Evolutionary conservation across 2,797 vertebrate species (phyloP).

Genomic region (Chromis chromis): DNA sequence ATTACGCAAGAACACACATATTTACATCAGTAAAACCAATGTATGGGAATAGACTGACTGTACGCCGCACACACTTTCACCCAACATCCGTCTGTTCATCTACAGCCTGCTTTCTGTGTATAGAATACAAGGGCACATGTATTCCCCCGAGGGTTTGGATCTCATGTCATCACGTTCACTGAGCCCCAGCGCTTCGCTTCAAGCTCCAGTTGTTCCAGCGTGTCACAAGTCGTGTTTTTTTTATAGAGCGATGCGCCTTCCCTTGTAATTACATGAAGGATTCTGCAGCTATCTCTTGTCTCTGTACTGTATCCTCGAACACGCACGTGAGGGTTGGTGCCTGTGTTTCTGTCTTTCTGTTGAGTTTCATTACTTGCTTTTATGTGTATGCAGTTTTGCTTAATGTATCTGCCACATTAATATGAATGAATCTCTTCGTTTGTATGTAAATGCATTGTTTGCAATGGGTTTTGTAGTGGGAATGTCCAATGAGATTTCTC

Average conservation of each 20-base stretch:
- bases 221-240: conserved; percentile 46
- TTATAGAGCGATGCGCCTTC: conserved; percentile 18
- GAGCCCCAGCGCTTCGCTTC: conserved; percentile 46
- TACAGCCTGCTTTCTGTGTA: conserved; percentile 33
- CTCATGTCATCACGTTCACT: conserved; percentile 56
- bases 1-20: conserved; percentile 4
- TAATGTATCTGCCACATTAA: not conserved
- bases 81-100: conserved; percentile 39
- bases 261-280: conserved; percentile 42
- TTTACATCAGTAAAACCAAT: not conserved
- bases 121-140: conserved; percentile 52
- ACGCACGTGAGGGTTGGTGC: too few species aligned
- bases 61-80: conserved; percentile 5
- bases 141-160: conserved; percentile 60
- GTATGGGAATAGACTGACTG: not conserved
- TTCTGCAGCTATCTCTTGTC: conserved; percentile 14
- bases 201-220: conserved; percentile 53
- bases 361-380: not conserved
- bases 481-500: not conserved
- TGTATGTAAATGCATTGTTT: not conserved
- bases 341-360: not conserved
- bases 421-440: not conserved
- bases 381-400: not conserved
- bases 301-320: conserved; percentile 3
- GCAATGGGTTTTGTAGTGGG: not conserved